Base-by-base conservation (phyloP, 2,113 vertebrate species). In the Gymnarchus niloticus region DNA sequence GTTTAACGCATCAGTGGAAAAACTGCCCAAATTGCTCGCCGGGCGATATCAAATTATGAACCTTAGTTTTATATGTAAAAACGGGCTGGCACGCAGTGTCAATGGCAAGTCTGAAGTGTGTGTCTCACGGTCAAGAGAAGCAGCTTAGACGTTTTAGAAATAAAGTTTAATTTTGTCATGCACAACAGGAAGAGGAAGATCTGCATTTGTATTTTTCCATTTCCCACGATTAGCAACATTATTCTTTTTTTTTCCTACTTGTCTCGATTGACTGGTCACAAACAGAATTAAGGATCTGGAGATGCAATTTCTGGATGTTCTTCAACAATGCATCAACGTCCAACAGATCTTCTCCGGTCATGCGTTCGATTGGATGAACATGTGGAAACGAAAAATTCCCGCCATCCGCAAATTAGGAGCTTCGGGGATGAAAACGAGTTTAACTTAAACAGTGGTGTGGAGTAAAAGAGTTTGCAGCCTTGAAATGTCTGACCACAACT, bases 401-500 rank as follows among this genome's bases (percentile, higher is more conserved):
- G 33, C 56, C n/a, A 65, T 83, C 19, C 28, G 33, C 37, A 44
- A 73, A 41, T 52, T 77, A 25, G n/a, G 86, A 87, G 81, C 65
- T 85, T 21, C 81, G 76, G 81, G 88, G 52, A 57, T 73, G 56
- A 41, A 87, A 83, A 87, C 37, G 44, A 28, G 59, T 56, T 65
- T 54, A n/a, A n/a, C n/a, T n/a, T n/a, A 52, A 61, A 85, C 37
- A 81, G 83, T 48, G 51, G 81, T 48, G 57, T 28, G 56, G 73
- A 82, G 85, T 56, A 91, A 52, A 89, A 59, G 89, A 83, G 85
- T 87, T 85, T 84, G 81, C 80, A 56, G 85, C 84, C 77, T 86
- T 83, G 65, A 88, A 86, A 90, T 83, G 85, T 84, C 84, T 86
- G 82, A 88, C 89, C 88, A 90, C 87, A 90, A 77, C 86, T 87